Base-by-base conservation (phyloP, 1,140 invertebrate genomes). In the Gyrodactylus bullatarudis region DNA sequence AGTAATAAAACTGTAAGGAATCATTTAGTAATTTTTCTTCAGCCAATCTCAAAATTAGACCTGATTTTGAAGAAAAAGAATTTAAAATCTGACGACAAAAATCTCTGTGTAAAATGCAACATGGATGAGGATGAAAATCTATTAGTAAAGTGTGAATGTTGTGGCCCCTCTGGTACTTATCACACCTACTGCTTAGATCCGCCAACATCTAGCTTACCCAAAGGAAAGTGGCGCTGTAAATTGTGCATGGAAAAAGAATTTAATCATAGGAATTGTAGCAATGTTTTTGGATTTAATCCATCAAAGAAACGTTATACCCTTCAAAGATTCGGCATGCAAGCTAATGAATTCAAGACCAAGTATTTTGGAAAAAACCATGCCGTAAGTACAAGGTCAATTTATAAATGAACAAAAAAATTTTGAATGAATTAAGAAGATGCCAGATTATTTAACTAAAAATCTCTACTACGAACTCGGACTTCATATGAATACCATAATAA, bases 161-260 rank as follows among this genome's bases (percentile, higher is more conserved):
- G 34, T 54, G 94, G 98, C 81, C 99, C 95, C 83, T 94, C 99
- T 81, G 91, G 97, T 75, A 92, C 91, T 71, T 98, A 90, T 83
- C 95, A 99, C 81, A 98, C 89, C 73, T 98, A 98, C 80, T 99
- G 95, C 81, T 88, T 96, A 79, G 87, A 91, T 77, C 94, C 95
- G 24, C 90, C 90, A 1, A 82, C 98, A 25, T 85, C 88, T 76
- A 86, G 86, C 76, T 91, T 94, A 54, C 93, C 90, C 25, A 74
- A 89, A 85, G 85, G 85, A 20, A 83, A 82, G 1, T 86, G 85
- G 93, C 91, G 94, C 77, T 96, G 92, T 76, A 81, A 81, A 1
- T 76, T 78, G 74, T 84, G 83, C 78, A 86, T 98, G 0, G 87
- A 26, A 25, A 71, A 24, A 71, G 70, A 71, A 25, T 71, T 71